A percentile compares a stretch with the other conserved stretches of the same genome.
Conservation (phyloP, 2,888 invertebrate genomes). For the Cerceris ruficornis region DNA sequence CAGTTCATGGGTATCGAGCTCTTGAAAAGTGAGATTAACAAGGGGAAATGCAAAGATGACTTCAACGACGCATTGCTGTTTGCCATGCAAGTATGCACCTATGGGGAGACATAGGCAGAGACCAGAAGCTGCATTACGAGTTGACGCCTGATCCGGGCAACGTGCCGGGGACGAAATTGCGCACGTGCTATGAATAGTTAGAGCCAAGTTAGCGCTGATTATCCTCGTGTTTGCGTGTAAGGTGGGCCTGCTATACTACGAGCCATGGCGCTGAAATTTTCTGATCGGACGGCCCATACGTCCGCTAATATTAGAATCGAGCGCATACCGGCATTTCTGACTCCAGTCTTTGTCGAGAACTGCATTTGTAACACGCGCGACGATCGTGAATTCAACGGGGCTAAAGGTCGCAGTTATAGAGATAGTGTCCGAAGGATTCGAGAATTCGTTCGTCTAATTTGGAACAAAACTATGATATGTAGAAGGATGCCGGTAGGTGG, state of each 20-base stretch:
- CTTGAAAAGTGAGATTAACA: background rate
- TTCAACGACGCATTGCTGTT: conserved; percentile 25
- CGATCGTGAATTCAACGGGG: conserved; percentile 28
- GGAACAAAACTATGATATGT: no score
- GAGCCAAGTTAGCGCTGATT: conserved; percentile 73
- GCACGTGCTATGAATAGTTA: conserved; percentile 75
- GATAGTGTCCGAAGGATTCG: conserved; percentile 11
- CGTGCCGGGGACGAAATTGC: conserved; percentile 71
- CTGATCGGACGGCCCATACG: conserved; percentile 58
- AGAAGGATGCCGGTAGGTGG: no score
- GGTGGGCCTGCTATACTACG: conserved; percentile 23
- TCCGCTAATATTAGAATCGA: conserved; percentile 66
- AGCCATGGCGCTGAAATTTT: conserved; percentile 64
- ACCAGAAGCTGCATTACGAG: conserved; percentile 54
- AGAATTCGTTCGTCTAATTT: background rate
- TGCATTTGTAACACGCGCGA: conserved; percentile 29
- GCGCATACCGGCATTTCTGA: conserved; percentile 54
- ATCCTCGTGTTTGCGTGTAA: conserved; percentile 61
- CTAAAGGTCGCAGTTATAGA: conserved; percentile 32
- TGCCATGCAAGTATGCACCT: conserved; percentile 8
- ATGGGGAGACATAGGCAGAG: conserved; percentile 5
- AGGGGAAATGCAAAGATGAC: conserved; percentile 17
- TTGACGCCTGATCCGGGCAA: conserved; percentile 66
- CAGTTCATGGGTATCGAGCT: background rate
- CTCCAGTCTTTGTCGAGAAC: conserved; percentile 45